Conservation (phyloP, 2,888 invertebrate genomes). For the Teleiodes luculella region DNA sequence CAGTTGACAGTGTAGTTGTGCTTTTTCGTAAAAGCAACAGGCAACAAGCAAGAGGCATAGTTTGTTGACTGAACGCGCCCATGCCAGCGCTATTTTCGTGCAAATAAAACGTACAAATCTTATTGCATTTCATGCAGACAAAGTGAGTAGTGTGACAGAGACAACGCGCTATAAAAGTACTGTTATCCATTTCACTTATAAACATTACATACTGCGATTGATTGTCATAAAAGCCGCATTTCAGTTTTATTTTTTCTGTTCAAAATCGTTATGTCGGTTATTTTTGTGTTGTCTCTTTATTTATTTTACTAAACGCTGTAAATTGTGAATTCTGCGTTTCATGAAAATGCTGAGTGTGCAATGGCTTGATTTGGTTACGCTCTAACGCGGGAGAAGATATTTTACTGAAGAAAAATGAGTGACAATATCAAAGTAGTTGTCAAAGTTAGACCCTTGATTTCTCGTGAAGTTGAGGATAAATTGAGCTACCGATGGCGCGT, state of each 20-base stretch:
- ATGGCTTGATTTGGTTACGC: constrained; percentile 22
- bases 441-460: constrained; percentile 83
- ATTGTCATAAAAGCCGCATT: background rate
- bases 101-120: background rate
- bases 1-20: no score
- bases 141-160: background rate
- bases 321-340: constrained; percentile 11
- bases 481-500: constrained; percentile 80
- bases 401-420: constrained; percentile 65
- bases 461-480: constrained; percentile 80
- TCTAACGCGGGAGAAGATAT: constrained; percentile 26
- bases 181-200: background rate
- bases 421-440: constrained; percentile 87
- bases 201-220: background rate
- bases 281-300: constrained; percentile 38
- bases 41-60: no score
- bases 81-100: background rate
- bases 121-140: background rate
- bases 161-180: background rate
- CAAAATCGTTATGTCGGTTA: constrained; percentile 56
- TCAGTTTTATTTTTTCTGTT: constrained; percentile 35
- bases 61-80: no score
- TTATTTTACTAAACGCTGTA: constrained; percentile 14
- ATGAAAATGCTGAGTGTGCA: constrained; percentile 16
- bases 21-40: no score